Base-by-base conservation (phyloP, 2,113 vertebrate genomes). In the Dolichotis patagonum region DNA sequence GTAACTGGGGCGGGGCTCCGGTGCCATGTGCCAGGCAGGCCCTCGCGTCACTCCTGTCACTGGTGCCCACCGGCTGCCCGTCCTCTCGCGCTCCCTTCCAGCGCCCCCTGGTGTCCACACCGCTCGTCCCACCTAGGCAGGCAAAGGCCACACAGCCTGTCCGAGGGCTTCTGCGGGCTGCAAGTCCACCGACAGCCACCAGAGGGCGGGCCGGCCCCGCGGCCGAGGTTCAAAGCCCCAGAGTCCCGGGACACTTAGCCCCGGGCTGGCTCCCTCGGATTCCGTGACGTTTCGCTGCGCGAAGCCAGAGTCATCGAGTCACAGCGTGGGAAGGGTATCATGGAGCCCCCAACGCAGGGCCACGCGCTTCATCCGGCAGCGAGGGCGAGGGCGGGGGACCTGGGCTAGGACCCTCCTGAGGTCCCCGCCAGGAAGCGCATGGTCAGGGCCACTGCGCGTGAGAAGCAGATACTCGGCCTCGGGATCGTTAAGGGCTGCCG, bases 191-290 rank as follows among this genome's bases (percentile, higher is more conserved):
- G 17, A 54, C 0, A 14, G 67, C 94, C 98, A 95, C 95, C 89
- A 98, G 98, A 97, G 98, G 98, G 97, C 91, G 10, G 41, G 78
- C 75, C 94, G 86, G 80, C 75, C 32, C 94, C 81, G 80, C 26
- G 43, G 38, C 91, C 88, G 28, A 75, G 80, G 85, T 60, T 52
- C 58, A 16, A 38, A 89, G 69, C 16, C 63, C 56, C 26, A 24
- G 13, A 62, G 6, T 30, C 89, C 38, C 54, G 54, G 54, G 54
- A 54, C 54, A 54, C 54, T 17, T 46, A 4, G 46, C 58, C 28
- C 35, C 65, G 49, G 43, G 43, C 35, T 14, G n/a, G 28, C 35
- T 69, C 52, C 52, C 77, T 46, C 16, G 3, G 52, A 30, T 80
- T 75, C 52, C 91, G 22, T 63, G 81, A 73, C 4, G 16, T 32